Base-by-base conservation (phyloP, 1,140 invertebrate species). In the Catajapyx aquilonaris region DNA sequence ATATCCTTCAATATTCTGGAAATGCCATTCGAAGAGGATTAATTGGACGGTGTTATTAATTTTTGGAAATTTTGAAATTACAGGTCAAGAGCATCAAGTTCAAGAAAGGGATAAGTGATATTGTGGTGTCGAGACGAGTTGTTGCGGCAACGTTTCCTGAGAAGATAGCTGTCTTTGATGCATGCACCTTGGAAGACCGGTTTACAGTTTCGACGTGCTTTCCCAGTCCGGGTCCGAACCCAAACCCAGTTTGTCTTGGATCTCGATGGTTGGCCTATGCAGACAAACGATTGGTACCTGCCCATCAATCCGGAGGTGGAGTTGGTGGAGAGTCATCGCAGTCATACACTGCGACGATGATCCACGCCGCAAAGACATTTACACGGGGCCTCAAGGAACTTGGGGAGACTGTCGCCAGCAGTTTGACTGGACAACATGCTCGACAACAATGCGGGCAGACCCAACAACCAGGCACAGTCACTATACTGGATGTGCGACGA, bases 261-360 rank as follows among this genome's bases (percentile, higher is more conserved):
- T 50, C 53, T 28, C 49, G 60, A 35, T 71, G 72, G 65, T 48
- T 78, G 32, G 73, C 74, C 0, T 77, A 68, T 56, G 81, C 84
- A 43, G 88, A 94, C 53, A 77, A 77, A 46, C 76, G 84, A 57
- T 52, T 93, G 20, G 62, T 83, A 36, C 71, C 77, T 4, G 65
- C 73, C 0, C 78, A 81, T 53, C 71, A 83, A 47, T 88, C 83
- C 53, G 79, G 76, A 50, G 87, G 86, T 3, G 87, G 87, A 2
- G 65, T 68, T 47, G 63, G 68, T 22, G 62, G 60, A 20, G 65
- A 70, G 44, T 69, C 71, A 15, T 68, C 80, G 7, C 76, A 84
- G 48, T 93, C 87, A 46, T 95, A 95, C 51, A 91, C 88, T 35
- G 87, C 90, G 1, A 90, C 86, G 1, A 81, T 95, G 32, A 68